Conservation (phyloP, 92 coral and sea anemone genomes). For the Bergia sp. region DNA sequence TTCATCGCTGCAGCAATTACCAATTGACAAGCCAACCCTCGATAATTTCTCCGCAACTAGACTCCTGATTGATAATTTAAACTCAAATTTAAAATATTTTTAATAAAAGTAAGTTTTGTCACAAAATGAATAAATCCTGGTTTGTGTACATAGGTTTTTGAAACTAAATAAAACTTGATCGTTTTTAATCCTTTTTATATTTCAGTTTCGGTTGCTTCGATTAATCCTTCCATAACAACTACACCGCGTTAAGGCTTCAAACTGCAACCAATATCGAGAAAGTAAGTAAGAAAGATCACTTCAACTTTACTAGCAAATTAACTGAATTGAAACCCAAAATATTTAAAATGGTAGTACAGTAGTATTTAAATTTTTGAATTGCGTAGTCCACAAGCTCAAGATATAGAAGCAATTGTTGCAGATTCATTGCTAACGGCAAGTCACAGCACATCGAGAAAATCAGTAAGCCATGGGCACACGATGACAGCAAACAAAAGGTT, state of each 20-base stretch:
- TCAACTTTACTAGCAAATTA: too few relatives aligned
- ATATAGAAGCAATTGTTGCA: too few relatives aligned
- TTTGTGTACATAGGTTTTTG: background rate
- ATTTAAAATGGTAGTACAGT: too few relatives aligned
- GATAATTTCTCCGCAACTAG: background rate
- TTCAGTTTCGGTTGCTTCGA: background rate
- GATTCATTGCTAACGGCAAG: too few relatives aligned
- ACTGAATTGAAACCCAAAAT: too few relatives aligned
- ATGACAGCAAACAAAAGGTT: too few relatives aligned
- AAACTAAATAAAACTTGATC: too few relatives aligned
- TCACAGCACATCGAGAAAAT: too few relatives aligned
- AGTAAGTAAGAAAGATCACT: background rate
- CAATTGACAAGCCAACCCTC: background rate
- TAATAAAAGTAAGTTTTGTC: background rate
- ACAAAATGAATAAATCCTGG: background rate
- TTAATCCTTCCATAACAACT: background rate
- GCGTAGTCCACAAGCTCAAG: too few relatives aligned
- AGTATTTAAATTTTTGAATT: too few relatives aligned
- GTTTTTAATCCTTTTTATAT: background rate
- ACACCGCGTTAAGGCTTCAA: background rate
- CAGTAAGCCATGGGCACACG: too few relatives aligned
- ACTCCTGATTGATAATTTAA: background rate
- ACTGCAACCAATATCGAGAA: background rate
- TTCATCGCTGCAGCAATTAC: background rate
- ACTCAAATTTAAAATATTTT: background rate